Evolutionary conservation across 2,797 vertebrate species (phyloP).

Genomic region (Neosilurus mollespiculum): DNA sequence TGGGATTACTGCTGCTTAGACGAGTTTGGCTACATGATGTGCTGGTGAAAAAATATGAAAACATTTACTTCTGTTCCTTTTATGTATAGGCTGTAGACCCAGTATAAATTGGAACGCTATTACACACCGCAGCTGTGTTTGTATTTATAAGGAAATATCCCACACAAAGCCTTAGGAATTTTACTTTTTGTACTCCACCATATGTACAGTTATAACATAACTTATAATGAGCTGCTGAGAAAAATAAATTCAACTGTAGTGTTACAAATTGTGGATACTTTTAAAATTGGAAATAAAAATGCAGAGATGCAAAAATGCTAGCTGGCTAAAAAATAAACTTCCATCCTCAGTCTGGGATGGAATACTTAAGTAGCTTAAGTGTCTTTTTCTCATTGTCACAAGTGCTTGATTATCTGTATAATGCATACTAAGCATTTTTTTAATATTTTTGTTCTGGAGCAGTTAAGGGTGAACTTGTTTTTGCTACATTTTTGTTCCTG

Average conservation of each 20-base stretch:
- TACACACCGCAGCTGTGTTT: neutral
- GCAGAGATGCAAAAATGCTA: neutral
- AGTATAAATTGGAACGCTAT: neutral
- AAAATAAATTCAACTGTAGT: neutral
- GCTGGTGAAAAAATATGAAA: too few species aligned
- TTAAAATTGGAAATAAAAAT: neutral
- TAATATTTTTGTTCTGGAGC: neutral
- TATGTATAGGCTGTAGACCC: neutral
- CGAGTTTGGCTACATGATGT: neutral
- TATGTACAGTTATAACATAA: neutral
- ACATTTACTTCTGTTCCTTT: neutral
- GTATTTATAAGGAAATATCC: neutral
- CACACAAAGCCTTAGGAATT: neutral
- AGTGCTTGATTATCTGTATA: constrained; percentile 5
- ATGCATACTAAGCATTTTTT: neutral
- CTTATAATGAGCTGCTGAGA: neutral
- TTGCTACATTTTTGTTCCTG: neutral
- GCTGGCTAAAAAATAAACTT: neutral
- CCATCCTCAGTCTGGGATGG: neutral
- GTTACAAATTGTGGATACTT: too few species aligned
- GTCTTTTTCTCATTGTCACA: neutral
- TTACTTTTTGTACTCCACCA: neutral
- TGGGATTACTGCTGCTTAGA: neutral
- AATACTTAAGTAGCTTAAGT: neutral
- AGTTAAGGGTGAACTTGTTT: neutral